phyloP scores from a whole-genome alignment of 2,113 vertebrate genomes.

The Corvus cornix region DNA sequence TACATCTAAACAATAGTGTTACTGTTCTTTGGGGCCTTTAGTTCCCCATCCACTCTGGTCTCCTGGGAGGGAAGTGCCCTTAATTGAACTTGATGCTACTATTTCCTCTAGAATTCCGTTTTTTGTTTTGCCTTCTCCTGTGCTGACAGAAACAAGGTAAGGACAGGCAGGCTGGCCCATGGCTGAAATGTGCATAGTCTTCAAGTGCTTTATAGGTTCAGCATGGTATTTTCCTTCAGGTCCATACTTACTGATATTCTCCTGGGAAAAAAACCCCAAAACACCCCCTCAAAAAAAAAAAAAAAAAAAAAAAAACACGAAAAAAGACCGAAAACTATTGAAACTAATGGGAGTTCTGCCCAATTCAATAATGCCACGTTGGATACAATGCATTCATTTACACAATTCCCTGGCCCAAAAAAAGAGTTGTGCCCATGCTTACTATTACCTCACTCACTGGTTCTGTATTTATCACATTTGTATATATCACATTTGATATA shows the following conservation, averaged over 20 bases:
- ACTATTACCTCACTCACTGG: not conserved
- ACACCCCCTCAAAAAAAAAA: not conserved
- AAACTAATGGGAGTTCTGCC: not conserved
- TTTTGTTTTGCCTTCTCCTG: not conserved
- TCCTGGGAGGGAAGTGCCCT: not conserved
- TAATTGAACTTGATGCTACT: not conserved
- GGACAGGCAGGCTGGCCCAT: not conserved
- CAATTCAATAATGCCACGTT: not conserved
- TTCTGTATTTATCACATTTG: not conserved
- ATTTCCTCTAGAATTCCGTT: not conserved
- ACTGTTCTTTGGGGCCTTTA: not conserved
- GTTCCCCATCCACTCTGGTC: not conserved
- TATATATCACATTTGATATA: not conserved
- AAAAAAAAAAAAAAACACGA: not conserved
- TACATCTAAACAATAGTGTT: not conserved
- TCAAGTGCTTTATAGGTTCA: not conserved
- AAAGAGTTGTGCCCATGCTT: fast-evolving
- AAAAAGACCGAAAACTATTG: not conserved
- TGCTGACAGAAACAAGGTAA: not conserved
- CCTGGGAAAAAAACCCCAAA: not conserved
- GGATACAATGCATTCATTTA: not conserved
- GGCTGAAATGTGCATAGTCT: not conserved
- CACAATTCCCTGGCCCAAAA: not conserved
- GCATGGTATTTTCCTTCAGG: not conserved
- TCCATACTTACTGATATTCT: not conserved